Evolutionary conservation across 2,888 invertebrate genomes (phyloP).

Genomic region (Tachystola acroxantha): DNA sequence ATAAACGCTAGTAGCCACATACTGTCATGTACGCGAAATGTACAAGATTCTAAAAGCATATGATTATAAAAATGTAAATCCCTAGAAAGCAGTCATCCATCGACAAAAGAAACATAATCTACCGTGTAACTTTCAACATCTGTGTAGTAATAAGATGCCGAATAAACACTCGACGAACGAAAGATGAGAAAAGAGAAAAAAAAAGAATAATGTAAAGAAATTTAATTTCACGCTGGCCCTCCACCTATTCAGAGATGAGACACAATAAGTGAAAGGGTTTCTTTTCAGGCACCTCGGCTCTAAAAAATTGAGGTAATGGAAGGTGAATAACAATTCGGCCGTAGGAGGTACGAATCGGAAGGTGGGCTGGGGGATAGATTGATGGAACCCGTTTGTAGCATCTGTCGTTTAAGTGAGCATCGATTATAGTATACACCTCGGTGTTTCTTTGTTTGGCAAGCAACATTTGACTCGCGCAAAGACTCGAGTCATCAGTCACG

Average conservation of each 20-base stretch:
- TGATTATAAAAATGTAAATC: neutral
- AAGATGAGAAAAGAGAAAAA: slow-evolving; percentile 23
- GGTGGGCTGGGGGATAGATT: slow-evolving; percentile 55
- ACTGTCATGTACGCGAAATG: too few species aligned
- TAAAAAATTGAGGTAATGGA: slow-evolving; percentile 77
- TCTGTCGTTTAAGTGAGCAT: slow-evolving; percentile 76
- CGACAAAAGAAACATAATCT: too few species aligned
- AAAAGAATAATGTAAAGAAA: slow-evolving; percentile 57
- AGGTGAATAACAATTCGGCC: slow-evolving; percentile 75
- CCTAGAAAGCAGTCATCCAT: too few species aligned
- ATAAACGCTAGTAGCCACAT: neutral
- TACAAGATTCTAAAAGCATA: neutral
- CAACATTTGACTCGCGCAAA: slow-evolving; percentile 60
- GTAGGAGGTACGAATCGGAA: slow-evolving; percentile 33
- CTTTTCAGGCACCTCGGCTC: slow-evolving; percentile 66
- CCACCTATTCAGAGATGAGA: slow-evolving; percentile 60
- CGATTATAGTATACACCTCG: slow-evolving; percentile 70
- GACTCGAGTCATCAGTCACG: slow-evolving; percentile 61
- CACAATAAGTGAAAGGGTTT: slow-evolving; percentile 73
- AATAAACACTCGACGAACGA: slow-evolving; percentile 28
- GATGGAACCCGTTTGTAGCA: slow-evolving; percentile 75
- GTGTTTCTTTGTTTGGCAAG: slow-evolving; percentile 67
- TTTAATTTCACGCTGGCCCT: slow-evolving; percentile 61
- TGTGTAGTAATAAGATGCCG: slow-evolving; percentile 15
- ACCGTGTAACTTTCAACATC: slow-evolving; percentile 28